These are phyloP conservation scores for Ephialtes manifestator DNA, from an alignment of 2,888 invertebrate genomes.

Conservation along the genomic window DNA sequence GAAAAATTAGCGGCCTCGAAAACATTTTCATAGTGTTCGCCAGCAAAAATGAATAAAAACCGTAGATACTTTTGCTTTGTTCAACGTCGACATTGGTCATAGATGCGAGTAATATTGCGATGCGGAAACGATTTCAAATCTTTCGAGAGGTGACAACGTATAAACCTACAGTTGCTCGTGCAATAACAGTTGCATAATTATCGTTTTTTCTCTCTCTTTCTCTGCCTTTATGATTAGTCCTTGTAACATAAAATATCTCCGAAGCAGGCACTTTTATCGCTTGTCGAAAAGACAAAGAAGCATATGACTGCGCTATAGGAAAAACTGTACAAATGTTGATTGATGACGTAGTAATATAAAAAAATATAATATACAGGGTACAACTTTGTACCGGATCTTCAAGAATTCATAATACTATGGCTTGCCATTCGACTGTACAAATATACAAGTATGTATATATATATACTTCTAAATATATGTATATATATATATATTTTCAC, in stretches of 20 bases:
- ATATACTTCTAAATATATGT: constrained; percentile 37
- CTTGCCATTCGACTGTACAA: constrained; percentile 62
- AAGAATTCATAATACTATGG: constrained; percentile 69
- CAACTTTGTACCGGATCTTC: constrained; percentile 32
- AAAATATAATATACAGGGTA: constrained; percentile 62
- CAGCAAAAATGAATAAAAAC: too few relatives aligned
- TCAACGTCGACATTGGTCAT: not conserved
- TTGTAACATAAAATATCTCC: constrained; percentile 12
- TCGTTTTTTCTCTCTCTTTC: not conserved
- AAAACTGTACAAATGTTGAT: constrained; percentile 49
- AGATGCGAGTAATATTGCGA: constrained; percentile 1
- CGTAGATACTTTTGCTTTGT: not conserved
- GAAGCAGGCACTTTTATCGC: constrained; percentile 16
- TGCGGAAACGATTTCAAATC: constrained; percentile 1
- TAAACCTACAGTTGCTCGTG: not conserved
- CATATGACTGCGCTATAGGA: constrained; percentile 9
- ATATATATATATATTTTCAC: constrained; percentile 49
- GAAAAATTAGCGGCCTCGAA: too few relatives aligned
- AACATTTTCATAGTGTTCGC: not conserved
- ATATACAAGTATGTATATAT: constrained; percentile 60
- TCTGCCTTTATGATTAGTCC: not conserved
- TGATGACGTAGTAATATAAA: constrained; percentile 50
- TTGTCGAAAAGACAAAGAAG: constrained; percentile 24
- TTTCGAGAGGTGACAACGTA: not conserved
- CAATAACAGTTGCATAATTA: constrained; percentile 14